Evolutionary conservation across 2,797 vertebrate genomes (phyloP), one percentile per base, ranked within the genome.

Genomic region (Graptemys geographica): DNA sequence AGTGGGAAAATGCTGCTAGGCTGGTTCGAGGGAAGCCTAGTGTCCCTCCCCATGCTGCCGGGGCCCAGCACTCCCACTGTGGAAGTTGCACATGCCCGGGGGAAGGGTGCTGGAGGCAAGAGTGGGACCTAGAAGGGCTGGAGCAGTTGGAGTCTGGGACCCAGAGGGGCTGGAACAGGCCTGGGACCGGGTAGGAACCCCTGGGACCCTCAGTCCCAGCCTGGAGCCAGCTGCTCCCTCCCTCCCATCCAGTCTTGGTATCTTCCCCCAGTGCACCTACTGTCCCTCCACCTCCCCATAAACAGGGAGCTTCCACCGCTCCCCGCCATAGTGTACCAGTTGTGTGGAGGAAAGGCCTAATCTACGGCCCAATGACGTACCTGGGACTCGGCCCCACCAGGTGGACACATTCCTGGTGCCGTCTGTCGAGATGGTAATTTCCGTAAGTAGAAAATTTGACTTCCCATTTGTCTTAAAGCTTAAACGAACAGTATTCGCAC

Each of bases 401-500:
- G 62, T 2, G 33, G 62, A n/a, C 62, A n/a, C 31, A 6, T 31
- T 31, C 28, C 57, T 12, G 7, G 16, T 11, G 57, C 57, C 3
- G 2, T 18, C 31, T 18, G 33, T 16, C 16, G 2, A n/a, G 16
- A 33, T 3, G 31, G 62, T 65, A 8, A 18, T 65, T 65, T n/a
- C 62, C 16, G 8, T 18, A 65, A 33, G 31, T n/a, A 18, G 62
- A n/a, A 65, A 8, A 15, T 8, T 28, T 28, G 3, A 27, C 56
- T 28, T 11, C 56, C 56, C 56, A 3, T 28, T 65, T n/a, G 62
- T 65, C 13, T 18, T 16, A 65, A 65, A 18, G 59, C 59, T 62
- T 33, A 33, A 33, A 8, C 1, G 4, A n/a, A 8, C 15, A 8
- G 31, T 65, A 33, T 8, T 8, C 4, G 4, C 13, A 4, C 62